Evolutionary conservation across 2,888 invertebrate species (phyloP).

Genomic region (Orthonevra nobilis): DNA sequence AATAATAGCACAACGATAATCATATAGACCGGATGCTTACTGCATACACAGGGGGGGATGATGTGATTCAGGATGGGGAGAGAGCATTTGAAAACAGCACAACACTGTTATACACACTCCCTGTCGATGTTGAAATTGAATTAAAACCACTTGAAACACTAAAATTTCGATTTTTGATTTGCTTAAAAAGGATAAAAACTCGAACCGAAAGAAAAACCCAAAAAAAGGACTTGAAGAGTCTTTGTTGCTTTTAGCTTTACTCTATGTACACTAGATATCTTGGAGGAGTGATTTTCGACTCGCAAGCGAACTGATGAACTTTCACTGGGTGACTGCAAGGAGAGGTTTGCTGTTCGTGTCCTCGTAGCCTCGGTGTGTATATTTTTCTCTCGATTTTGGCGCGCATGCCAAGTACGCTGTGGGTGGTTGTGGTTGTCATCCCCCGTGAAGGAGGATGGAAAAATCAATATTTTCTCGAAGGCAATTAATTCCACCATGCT

Average conservation of each 20-base stretch:
- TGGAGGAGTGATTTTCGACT: conserved; percentile 5
- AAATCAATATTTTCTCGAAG: conserved; percentile 42
- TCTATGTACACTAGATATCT: conserved; percentile 47
- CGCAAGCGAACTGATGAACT: conserved; percentile 29
- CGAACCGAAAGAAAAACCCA: too few species aligned
- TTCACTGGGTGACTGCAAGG: conserved; percentile 59
- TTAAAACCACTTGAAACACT: too few species aligned
- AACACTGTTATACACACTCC: too few species aligned
- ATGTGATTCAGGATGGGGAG: not conserved
- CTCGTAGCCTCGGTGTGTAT: conserved; percentile 47
- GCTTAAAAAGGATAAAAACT: too few species aligned
- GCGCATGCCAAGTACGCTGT: conserved; percentile 44
- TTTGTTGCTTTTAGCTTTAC: not conserved
- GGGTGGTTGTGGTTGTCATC: conserved; percentile 4
- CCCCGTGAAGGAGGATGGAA: conserved; percentile 26
- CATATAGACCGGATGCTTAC: conserved; percentile 73
- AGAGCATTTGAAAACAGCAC: not conserved
- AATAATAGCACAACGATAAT: conserved; percentile 79
- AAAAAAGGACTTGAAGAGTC: too few species aligned
- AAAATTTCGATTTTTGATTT: too few species aligned
- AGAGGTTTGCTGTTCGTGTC: conserved; percentile 19
- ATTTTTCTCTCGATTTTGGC: conserved; percentile 10
- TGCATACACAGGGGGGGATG: too few species aligned
- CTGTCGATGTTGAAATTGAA: too few species aligned
- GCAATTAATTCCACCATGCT: conserved; percentile 29